Percentiles rank a stretch among this genome's conserved stretches.
phyloP scores from a whole-genome alignment of 2,113 vertebrate genomes.

The Lanius collurio region DNA sequence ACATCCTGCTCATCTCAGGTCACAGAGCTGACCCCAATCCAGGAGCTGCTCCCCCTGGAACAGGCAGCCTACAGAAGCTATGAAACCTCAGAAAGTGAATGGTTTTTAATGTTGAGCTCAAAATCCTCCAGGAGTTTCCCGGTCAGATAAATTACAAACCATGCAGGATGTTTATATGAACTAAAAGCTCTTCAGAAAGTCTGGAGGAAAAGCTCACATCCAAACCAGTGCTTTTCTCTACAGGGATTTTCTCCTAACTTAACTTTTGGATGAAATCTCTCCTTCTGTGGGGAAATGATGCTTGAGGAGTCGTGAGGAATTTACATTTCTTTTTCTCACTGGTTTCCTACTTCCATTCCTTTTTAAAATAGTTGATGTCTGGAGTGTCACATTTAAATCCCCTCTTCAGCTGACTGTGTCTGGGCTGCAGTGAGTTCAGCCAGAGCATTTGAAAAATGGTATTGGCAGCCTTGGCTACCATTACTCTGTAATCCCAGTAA shows the following conservation, averaged over 20 bases:
- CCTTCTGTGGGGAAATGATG: neutral
- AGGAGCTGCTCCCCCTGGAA: neutral
- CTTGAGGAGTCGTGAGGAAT: neutral
- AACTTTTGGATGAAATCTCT: neutral
- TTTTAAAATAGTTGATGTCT: neutral
- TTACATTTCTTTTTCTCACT: neutral
- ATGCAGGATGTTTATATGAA: neutral
- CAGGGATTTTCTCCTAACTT: neutral
- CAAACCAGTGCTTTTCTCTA: neutral
- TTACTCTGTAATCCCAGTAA: neutral
- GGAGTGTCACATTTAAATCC: slow-evolving; percentile 5
- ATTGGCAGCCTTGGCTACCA: fast-evolving
- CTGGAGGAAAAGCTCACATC: neutral
- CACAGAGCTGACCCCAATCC: neutral
- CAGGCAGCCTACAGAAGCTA: neutral
- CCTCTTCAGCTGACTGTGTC: neutral
- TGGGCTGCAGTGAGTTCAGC: neutral
- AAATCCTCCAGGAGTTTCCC: neutral
- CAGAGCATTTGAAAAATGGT: neutral
- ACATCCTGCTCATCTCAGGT: fast-evolving
- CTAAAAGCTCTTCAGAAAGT: slow-evolving; percentile 15
- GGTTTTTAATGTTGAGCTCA: neutral
- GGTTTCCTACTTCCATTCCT: slow-evolving; percentile 2
- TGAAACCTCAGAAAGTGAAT: neutral
- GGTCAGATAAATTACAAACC: neutral